Base-by-base conservation (phyloP, 2,888 invertebrate species). In the Orthosia gothica region DNA sequence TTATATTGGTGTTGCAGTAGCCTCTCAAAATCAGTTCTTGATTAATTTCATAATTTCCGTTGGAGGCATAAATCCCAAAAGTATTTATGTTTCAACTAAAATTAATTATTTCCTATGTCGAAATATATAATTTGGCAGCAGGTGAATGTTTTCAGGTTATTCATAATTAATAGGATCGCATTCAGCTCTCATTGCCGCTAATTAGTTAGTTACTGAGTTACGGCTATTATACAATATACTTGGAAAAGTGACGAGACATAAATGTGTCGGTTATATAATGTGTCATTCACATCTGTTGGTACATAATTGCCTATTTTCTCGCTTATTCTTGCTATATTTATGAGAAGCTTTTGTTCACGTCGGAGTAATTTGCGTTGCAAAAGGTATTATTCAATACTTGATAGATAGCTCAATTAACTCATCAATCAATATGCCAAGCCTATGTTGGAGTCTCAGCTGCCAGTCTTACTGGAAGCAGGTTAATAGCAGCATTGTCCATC, bases 61-160 rank as follows among this genome's bases (percentile, higher is more conserved):
- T 50, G 40, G 3, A 58, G 26, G 9, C 64, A 75, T 66, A 55
- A 81, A 70, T 47, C 45, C 20, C 40, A n/a, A n/a, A 12, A 52
- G 15, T 52, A 64, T 23, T 70, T 78, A 70, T 73, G 71, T 74
- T 70, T 20, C 55, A n/a, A 63, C 59, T 63, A 61, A 74, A 75
- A 71, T 23, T 86, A 87, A 87, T 86, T 83, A 62, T 87, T 85
- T 86, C 86, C 86, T 76, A 65, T 83, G 85, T 80, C 45, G 82
- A 83, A 87, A 86, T 79, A 69, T 70, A 72, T 71, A 81, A 76
- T 77, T 81, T 74, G 71, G 76, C 55, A 49, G 62, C 32, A 59
- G 74, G 85, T 85, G 76, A 81, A 86, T 71, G 85, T 78, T 83
- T 77, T 74, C 79, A 79, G 83, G 70, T 76, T 65, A 83, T 74